A percentile compares a stretch with the other conserved stretches of the same genome.
These are phyloP conservation scores for Babyrousa celebensis DNA, from an alignment of 2,797 vertebrate species.

Conservation along the genomic window DNA sequence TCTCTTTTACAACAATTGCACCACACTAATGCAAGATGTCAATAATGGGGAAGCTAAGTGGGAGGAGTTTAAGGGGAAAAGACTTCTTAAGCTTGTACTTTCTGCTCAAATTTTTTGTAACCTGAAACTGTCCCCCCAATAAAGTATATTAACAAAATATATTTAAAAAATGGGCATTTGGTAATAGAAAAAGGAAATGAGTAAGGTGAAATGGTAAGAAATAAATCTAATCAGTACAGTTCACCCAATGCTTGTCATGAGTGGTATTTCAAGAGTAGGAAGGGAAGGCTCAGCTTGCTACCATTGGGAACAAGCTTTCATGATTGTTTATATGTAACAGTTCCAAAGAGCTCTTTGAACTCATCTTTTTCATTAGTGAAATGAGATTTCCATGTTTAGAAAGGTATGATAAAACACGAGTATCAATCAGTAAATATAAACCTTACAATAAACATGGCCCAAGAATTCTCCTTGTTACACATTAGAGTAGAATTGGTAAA, in stretches of 20 bases:
- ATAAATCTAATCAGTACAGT: slow-evolving; percentile 2
- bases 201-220: slow-evolving; percentile 29
- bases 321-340: not conserved
- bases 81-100: not conserved
- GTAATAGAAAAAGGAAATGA: not conserved
- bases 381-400: slow-evolving; percentile 54
- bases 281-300: not conserved
- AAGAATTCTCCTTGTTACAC: slow-evolving; percentile 50
- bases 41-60: not conserved
- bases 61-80: not conserved
- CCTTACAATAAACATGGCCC: slow-evolving; percentile 4
- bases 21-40: not conserved
- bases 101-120: slow-evolving; percentile 5
- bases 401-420: slow-evolving; percentile 36
- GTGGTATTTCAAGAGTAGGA: not conserved
- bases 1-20: not conserved
- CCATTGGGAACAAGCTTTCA: not conserved
- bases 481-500: not conserved
- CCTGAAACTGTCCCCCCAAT: not conserved
- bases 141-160: slow-evolving; percentile 26
- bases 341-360: slow-evolving; percentile 70
- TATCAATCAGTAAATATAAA: slow-evolving; percentile 54
- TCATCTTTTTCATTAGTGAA: slow-evolving; percentile 62
- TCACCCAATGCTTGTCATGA: not conserved
- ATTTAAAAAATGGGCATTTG: not conserved